These are phyloP conservation scores for Pterocles burchelli DNA, from an alignment of 2,113 vertebrate species.

Conservation along the genomic window DNA sequence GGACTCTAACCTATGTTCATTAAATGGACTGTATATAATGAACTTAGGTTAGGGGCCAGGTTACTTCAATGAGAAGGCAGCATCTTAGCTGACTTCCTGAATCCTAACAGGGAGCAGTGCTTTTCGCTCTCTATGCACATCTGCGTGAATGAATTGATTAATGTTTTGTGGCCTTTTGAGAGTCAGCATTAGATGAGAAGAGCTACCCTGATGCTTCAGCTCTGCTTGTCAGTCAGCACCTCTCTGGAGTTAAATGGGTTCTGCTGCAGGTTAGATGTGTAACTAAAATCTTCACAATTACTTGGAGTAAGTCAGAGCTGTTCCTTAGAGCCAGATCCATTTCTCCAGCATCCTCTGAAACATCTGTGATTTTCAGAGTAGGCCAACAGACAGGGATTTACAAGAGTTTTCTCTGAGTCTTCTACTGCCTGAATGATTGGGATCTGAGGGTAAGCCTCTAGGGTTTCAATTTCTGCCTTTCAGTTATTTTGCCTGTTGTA, in stretches of 20 bases:
- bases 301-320: background rate
- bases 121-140: background rate
- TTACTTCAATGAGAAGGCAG: background rate
- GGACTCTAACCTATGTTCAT: background rate
- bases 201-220: background rate
- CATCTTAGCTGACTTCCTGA: background rate
- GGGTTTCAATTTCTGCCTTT: background rate
- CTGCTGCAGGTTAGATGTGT: background rate
- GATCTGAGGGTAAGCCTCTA: background rate
- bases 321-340: background rate
- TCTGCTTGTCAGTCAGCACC: background rate
- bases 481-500: background rate
- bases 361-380: background rate
- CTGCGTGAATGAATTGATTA: background rate
- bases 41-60: background rate
- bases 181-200: background rate
- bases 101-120: background rate
- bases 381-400: background rate
- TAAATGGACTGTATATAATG: background rate
- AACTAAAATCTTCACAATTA: background rate
- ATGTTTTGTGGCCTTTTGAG: background rate
- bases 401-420: background rate
- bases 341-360: background rate
- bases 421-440: background rate
- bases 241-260: background rate